Conservation (phyloP, 2,888 invertebrate genomes). For the Sinodicranocentrus sp. region DNA sequence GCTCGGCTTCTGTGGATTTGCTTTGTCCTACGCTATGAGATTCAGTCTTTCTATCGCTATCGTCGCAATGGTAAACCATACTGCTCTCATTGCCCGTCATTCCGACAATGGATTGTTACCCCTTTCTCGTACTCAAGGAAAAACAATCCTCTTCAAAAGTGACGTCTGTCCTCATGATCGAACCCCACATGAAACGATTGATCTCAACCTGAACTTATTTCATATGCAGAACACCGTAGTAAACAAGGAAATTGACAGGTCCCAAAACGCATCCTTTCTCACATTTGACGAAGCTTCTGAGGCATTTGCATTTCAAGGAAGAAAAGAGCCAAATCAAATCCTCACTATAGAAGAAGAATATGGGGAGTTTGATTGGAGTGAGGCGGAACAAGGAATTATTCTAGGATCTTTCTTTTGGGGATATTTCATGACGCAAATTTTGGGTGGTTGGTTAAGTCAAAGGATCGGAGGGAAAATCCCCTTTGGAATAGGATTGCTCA, state of each 20-base stretch:
- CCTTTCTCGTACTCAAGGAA: neutral
- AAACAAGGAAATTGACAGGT: neutral
- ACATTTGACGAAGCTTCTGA: neutral
- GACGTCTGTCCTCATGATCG: conserved; percentile 57
- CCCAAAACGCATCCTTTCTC: neutral
- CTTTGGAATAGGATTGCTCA: conserved; percentile 70
- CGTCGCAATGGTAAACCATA: conserved; percentile 62
- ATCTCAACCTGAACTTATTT: conserved; percentile 43
- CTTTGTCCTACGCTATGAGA: conserved; percentile 71
- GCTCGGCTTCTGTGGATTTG: conserved; percentile 71
- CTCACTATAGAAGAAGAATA: conserved; percentile 2
- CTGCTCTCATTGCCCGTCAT: neutral
- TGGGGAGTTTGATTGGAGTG: conserved; percentile 50
- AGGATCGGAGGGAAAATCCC: conserved; percentile 87
- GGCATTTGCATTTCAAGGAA: too few relatives aligned
- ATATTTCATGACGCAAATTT: conserved; percentile 89
- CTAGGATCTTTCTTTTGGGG: conserved; percentile 87
- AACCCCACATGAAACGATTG: conserved; percentile 41
- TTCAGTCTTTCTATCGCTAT: conserved; percentile 73
- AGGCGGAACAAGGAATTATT: conserved; percentile 48
- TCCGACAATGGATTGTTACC: neutral
- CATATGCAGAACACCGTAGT: conserved; percentile 20
- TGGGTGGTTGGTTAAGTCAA: conserved; percentile 89
- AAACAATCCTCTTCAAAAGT: conserved; percentile 42
- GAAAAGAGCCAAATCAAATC: neutral